Conservation (phyloP, 1,140 invertebrate genomes). For the Trichomalopsis sarcophagae region DNA sequence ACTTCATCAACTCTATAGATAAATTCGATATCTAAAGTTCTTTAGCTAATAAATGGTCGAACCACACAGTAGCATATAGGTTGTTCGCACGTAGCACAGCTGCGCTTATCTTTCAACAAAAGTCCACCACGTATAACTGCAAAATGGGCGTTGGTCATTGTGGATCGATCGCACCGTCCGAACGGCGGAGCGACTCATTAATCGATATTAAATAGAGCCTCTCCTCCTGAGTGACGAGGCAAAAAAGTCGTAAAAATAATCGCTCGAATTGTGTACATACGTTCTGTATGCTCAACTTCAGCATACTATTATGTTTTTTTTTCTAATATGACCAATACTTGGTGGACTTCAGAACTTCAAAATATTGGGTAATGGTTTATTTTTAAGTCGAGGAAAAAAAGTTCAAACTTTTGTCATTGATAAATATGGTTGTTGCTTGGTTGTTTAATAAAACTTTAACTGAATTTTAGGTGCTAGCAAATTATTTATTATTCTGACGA, state of each 20-base stretch:
- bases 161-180: background rate
- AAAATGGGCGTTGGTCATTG: constrained; percentile 31
- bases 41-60: background rate
- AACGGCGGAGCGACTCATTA: background rate
- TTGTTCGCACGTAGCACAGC: background rate
- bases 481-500: too few relatives aligned
- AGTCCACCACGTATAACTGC: background rate
- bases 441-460: too few relatives aligned
- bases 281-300: background rate
- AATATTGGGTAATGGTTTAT: too few relatives aligned
- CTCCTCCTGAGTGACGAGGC: constrained; percentile 3
- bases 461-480: too few relatives aligned
- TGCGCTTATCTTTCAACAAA: background rate
- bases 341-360: too few relatives aligned
- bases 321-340: background rate
- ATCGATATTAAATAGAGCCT: constrained; percentile 42
- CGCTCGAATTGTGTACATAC: background rate
- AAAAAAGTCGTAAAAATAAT: background rate
- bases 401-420: too few relatives aligned
- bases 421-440: too few relatives aligned
- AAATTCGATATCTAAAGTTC: background rate
- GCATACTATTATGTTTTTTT: background rate
- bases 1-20: background rate
- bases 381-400: too few relatives aligned
- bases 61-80: background rate